These are phyloP conservation scores for Clitarchus hookeri DNA, from an alignment of 2,888 invertebrate genomes.

Conservation along the genomic window DNA sequence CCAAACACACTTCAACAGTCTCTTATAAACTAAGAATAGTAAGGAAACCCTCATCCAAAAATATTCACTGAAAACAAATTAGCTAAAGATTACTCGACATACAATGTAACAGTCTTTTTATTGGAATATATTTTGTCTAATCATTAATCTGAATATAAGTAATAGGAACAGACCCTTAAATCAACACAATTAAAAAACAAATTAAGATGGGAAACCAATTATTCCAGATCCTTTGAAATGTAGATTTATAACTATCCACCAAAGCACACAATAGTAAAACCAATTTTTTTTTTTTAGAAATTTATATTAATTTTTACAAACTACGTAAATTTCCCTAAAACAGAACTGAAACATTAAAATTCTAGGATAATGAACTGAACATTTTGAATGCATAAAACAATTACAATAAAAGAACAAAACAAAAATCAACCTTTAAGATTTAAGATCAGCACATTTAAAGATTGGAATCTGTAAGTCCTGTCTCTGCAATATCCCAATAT, in stretches of 20 bases:
- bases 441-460: not conserved
- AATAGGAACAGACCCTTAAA: not conserved
- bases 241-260: too few relatives aligned
- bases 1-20: not conserved
- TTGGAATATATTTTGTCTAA: not conserved
- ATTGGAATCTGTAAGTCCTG: not conserved
- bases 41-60: not conserved
- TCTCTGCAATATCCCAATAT: conserved; percentile 38
- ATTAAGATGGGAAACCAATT: too few relatives aligned
- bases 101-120: conserved; percentile 23
- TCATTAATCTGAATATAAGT: too few relatives aligned
- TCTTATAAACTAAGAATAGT: too few relatives aligned
- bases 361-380: not conserved
- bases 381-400: too few relatives aligned
- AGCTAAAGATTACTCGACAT: not conserved
- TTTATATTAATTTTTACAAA: too few relatives aligned
- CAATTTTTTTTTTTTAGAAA: too few relatives aligned
- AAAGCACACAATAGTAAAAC: not conserved
- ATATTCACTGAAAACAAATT: conserved; percentile 3
- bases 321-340: too few relatives aligned
- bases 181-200: too few relatives aligned
- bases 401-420: not conserved
- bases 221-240: too few relatives aligned
- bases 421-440: not conserved
- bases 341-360: not conserved